Evolutionary conservation across 2,797 vertebrate genomes (phyloP).

Genomic region (Vespertilio murinus): DNA sequence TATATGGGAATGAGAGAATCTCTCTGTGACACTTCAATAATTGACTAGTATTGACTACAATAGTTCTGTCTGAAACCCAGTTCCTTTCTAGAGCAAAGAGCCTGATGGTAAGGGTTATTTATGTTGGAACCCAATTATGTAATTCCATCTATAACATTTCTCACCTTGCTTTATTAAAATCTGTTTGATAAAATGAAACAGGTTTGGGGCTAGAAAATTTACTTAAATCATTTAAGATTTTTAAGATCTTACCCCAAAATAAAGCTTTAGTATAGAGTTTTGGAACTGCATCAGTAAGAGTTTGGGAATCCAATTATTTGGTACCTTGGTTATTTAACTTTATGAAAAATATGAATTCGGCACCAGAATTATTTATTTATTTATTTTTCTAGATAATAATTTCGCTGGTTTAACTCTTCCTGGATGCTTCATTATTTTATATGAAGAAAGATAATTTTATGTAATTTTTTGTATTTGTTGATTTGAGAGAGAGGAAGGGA

Average conservation of each 20-base stretch:
- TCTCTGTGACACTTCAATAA: background rate
- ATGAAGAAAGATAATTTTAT: background rate
- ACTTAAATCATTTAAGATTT: background rate
- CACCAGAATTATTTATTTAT: background rate
- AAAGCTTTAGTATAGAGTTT: background rate
- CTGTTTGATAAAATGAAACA: background rate
- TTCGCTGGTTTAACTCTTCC: background rate
- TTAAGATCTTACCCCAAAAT: background rate
- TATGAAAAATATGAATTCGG: conserved; percentile 1
- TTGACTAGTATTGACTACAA: background rate
- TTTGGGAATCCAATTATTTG: background rate
- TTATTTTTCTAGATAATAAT: background rate
- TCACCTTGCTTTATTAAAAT: background rate
- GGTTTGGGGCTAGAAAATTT: background rate
- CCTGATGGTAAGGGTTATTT: background rate
- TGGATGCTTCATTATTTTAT: conserved; percentile 41
- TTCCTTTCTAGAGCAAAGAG: background rate
- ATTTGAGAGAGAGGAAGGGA: background rate
- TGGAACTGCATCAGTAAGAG: background rate
- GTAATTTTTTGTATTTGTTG: background rate
- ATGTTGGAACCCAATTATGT: background rate
- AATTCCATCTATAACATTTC: background rate
- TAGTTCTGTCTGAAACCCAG: background rate
- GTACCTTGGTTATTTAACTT: background rate
- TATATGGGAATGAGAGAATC: background rate